Percentiles rank a stretch among this genome's conserved stretches.
Evolutionary conservation across 2,113 vertebrate species (phyloP).

Genomic region (Phylloscopus trochilus): DNA sequence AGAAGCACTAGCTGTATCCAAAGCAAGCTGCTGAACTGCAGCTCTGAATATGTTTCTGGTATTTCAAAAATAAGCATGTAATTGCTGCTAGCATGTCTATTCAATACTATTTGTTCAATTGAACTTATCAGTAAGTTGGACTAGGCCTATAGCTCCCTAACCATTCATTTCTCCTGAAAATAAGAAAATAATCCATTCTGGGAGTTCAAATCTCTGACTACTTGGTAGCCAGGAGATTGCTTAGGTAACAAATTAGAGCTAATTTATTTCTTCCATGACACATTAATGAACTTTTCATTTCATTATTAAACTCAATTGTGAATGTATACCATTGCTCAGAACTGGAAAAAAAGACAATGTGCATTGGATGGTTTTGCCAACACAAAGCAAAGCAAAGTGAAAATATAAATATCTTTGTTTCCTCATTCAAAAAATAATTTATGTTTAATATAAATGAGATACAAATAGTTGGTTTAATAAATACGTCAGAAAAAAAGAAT

Average conservation of each 20-base stretch:
- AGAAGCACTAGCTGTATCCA: background rate
- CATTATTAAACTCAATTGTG: background rate
- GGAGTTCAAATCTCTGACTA: background rate
- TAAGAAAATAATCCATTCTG: slow-evolving; percentile 13
- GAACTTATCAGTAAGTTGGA: background rate
- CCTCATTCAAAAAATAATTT: background rate
- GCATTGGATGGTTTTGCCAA: background rate
- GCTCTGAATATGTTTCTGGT: background rate
- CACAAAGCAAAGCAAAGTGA: background rate
- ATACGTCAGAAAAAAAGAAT: background rate
- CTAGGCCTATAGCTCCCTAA: background rate
- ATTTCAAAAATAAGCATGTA: background rate
- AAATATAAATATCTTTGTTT: background rate
- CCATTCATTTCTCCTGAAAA: background rate
- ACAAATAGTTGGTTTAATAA: slow-evolving; percentile 4
- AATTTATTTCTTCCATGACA: slow-evolving; percentile 1
- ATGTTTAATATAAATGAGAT: background rate
- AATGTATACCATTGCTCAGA: background rate
- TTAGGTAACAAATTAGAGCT: background rate
- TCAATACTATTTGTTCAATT: background rate
- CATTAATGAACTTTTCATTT: slow-evolving; percentile 32
- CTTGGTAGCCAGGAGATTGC: background rate
- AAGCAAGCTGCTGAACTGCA: background rate
- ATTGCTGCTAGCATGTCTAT: background rate
- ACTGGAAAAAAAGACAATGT: background rate